Conservation (phyloP, 2,888 invertebrate species). For the Bombylius discolor region DNA sequence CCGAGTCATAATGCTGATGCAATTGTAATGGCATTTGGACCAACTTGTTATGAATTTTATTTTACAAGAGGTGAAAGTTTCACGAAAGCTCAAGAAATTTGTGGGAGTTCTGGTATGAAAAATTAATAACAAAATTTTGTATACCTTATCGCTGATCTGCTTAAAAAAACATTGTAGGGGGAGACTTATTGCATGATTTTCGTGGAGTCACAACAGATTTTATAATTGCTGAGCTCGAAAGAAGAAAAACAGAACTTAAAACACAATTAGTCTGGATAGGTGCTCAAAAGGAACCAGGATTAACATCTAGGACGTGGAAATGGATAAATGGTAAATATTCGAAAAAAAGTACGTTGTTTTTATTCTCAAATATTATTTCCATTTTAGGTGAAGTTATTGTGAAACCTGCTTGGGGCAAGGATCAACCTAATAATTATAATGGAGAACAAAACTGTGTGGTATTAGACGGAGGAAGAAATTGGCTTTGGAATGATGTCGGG, state of each 20-base stretch:
- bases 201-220: conserved; percentile 33
- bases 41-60: conserved; percentile 81
- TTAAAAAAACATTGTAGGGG: conserved; percentile 21
- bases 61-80: conserved; percentile 71
- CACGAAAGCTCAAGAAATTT: conserved; percentile 64
- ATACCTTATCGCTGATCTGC: too few relatives aligned
- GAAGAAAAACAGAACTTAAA: conserved; percentile 63
- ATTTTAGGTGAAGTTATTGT: conserved; percentile 58
- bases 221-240: conserved; percentile 64
- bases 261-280: conserved; percentile 87
- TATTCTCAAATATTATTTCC: background rate
- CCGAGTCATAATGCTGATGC: conserved; percentile 63
- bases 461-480: conserved; percentile 74
- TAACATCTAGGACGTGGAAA: conserved; percentile 73
- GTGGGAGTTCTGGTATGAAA: conserved; percentile 52
- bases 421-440: conserved; percentile 91
- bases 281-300: conserved; percentile 73
- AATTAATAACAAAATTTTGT: background rate
- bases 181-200: conserved; percentile 34
- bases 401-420: conserved; percentile 80
- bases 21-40: conserved; percentile 67
- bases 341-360: too few relatives aligned
- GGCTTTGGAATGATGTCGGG: conserved; percentile 92
- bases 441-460: conserved; percentile 93
- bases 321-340: conserved; percentile 66